Percentiles rank a stretch among this genome's conserved stretches.
Conservation (phyloP, 2,888 invertebrate species). For the Epistrophe grossulariae region DNA sequence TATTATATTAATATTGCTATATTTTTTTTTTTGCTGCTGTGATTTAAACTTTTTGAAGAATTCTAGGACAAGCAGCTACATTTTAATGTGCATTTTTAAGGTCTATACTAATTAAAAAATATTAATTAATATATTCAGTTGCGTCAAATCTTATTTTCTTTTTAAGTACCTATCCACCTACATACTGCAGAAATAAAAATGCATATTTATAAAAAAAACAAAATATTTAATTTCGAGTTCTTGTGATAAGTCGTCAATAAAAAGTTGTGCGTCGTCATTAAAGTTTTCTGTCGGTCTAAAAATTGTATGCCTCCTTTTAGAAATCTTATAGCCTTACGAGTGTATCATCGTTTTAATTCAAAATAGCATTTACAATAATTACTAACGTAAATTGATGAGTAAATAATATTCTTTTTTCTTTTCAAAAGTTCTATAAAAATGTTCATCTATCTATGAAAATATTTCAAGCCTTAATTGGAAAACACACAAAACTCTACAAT, state of each 20-base stretch:
- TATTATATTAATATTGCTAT: slow-evolving; percentile 17
- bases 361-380: background rate
- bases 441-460: background rate
- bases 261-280: no score
- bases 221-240: no score
- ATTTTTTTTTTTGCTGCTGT: background rate
- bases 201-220: background rate
- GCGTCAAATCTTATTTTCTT: background rate
- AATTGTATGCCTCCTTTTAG: background rate
- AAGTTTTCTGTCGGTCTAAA: background rate
- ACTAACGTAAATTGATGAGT: slow-evolving; percentile 64
- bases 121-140: background rate
- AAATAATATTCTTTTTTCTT: slow-evolving; percentile 32
- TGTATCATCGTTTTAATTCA: background rate
- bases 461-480: slow-evolving; percentile 42
- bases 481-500: slow-evolving; percentile 42
- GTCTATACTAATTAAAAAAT: slow-evolving; percentile 18
- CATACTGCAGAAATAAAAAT: background rate
- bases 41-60: slow-evolving; percentile 25
- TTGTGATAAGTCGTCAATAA: no score
- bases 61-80: background rate
- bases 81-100: slow-evolving; percentile 15
- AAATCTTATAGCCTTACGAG: background rate
- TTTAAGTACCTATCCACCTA: background rate
- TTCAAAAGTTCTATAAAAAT: background rate